Evolutionary conservation across 1,140 invertebrate species (phyloP).

Genomic region (Druon quercuslanigerum): DNA sequence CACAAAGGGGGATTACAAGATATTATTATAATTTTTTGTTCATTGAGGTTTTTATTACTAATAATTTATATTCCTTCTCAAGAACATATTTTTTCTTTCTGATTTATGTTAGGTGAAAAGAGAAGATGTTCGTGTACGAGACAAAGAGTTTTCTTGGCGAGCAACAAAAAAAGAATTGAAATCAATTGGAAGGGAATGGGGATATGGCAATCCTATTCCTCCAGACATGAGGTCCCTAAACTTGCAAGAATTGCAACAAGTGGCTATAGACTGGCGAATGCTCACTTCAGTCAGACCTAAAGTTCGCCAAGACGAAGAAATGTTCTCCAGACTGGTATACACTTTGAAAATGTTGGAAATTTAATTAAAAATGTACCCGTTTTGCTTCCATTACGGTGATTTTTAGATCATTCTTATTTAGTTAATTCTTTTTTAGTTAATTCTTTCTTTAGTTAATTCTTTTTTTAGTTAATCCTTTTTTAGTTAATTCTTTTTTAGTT

Average conservation of each 20-base stretch:
- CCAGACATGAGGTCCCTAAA: slow-evolving; percentile 86
- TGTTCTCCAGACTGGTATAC: slow-evolving; percentile 82
- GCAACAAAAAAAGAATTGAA: slow-evolving; percentile 81
- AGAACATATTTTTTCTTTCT: slow-evolving; percentile 1
- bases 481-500: too few relatives aligned
- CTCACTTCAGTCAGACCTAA: slow-evolving; percentile 90
- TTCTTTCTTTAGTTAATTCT: too few relatives aligned
- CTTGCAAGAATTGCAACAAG: slow-evolving; percentile 86
- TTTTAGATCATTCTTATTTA: too few relatives aligned
- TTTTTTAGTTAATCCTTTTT: too few relatives aligned
- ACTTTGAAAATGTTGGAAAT: neutral
- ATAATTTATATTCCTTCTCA: neutral
- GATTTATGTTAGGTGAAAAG: slow-evolving; percentile 64
- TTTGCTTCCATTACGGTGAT: too few relatives aligned
- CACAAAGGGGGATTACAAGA: too few relatives aligned
- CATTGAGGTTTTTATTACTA: slow-evolving; percentile 5
- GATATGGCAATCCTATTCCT: slow-evolving; percentile 88
- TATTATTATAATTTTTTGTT: too few relatives aligned
- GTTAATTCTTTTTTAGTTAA: too few relatives aligned
- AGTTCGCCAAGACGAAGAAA: slow-evolving; percentile 88
- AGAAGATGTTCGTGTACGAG: slow-evolving; percentile 74
- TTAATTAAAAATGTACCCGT: neutral
- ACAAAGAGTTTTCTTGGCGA: slow-evolving; percentile 80
- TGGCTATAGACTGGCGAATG: slow-evolving; percentile 96
- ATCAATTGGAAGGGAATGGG: slow-evolving; percentile 78